Evolutionary conservation across 1,140 invertebrate species (phyloP).

Genomic region (Trachelipus rathkii): DNA sequence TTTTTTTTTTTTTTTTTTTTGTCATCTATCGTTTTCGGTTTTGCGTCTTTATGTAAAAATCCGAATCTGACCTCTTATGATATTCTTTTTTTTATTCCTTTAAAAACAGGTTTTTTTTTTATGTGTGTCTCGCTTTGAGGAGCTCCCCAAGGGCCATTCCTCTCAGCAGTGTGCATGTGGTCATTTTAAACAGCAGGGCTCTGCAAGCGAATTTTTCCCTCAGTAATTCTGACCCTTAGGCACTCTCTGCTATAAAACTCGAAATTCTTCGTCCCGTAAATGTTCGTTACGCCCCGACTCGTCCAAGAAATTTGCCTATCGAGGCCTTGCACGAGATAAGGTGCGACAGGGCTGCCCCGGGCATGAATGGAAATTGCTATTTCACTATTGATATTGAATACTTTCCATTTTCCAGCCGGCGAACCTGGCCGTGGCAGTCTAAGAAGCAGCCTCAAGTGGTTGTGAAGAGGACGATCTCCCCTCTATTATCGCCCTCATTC

Average conservation of each 20-base stretch:
- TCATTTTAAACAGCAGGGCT: neutral
- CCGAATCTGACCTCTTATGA: conserved; percentile 42
- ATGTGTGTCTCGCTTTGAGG: conserved; percentile 34
- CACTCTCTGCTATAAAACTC: neutral
- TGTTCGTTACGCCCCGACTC: neutral
- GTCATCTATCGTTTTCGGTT: neutral
- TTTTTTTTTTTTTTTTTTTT: neutral
- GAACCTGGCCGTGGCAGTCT: conserved; percentile 1
- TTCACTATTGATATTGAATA: conserved; percentile 46
- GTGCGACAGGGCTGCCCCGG: conserved; percentile 42
- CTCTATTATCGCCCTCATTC: neutral
- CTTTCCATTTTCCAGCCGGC: conserved; percentile 14
- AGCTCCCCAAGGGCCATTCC: conserved; percentile 39
- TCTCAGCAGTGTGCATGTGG: conserved; percentile 33
- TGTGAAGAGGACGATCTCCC: neutral
- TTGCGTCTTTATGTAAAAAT: conserved; percentile 41
- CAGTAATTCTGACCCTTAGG: conserved; percentile 26
- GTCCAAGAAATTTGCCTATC: conserved; percentile 36
- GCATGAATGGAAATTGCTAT: conserved; percentile 46
- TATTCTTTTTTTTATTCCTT: conserved; percentile 4
- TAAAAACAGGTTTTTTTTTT: conserved; percentile 40
- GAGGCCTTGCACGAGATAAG: conserved; percentile 41
- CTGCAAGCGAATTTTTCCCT: neutral
- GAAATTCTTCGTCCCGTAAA: conserved; percentile 18
- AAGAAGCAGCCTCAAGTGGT: conserved; percentile 8